Conservation (phyloP, 2,113 vertebrate species). For the Thalassarche chlororhynchos region DNA sequence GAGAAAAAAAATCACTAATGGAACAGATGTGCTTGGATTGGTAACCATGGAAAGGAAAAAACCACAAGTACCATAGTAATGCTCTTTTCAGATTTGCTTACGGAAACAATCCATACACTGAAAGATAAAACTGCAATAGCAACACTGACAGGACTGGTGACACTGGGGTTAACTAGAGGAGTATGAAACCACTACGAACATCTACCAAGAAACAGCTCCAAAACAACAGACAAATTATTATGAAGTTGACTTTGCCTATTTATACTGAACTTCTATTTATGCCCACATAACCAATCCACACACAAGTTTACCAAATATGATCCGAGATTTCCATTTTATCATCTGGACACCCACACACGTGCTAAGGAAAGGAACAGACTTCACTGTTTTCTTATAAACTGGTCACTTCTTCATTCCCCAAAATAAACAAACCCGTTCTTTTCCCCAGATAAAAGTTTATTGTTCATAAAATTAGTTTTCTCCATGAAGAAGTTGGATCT, state of each 20-base stretch:
- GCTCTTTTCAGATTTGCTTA: background rate
- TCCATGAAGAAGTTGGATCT: background rate
- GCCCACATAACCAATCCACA: background rate
- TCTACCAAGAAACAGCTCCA: background rate
- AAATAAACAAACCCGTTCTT: background rate
- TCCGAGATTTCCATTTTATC: background rate
- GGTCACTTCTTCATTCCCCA: background rate
- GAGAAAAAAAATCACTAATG: background rate
- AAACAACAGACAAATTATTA: background rate
- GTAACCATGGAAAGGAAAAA: background rate
- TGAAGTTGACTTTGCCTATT: background rate
- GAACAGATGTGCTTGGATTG: background rate
- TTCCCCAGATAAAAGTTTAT: background rate
- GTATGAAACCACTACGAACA: background rate
- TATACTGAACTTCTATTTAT: background rate
- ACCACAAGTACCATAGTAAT: background rate
- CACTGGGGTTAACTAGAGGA: background rate
- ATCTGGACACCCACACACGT: background rate
- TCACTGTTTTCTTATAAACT: background rate
- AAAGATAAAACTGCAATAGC: background rate
- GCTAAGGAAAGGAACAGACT: background rate
- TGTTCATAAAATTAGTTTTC: background rate
- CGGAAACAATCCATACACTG: background rate
- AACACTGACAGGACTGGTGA: background rate
- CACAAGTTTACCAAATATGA: background rate